Evolutionary conservation across 2,797 vertebrate genomes (phyloP).

Genomic region (Myioborus miniatus): DNA sequence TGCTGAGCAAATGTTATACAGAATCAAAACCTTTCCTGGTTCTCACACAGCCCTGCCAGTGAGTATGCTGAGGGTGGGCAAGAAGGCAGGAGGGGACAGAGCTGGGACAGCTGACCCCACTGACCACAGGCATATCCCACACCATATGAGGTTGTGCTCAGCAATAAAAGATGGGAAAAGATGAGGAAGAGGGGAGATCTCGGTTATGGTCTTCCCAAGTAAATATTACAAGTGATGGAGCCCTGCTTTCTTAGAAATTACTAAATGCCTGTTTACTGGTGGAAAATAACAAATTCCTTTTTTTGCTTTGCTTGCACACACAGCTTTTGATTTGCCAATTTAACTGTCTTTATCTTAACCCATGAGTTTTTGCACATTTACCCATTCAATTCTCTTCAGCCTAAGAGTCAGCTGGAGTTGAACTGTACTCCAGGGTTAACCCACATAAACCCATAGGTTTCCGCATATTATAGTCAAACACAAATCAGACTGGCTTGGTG

Average conservation of each 20-base stretch:
- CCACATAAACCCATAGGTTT: not conserved
- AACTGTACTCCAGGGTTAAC: not conserved
- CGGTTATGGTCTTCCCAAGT: not conserved
- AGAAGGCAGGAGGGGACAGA: not conserved
- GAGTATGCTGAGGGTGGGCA: not conserved
- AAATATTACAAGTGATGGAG: not conserved
- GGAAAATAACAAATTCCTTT: not conserved
- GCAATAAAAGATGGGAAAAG: not conserved
- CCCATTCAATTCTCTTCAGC: not conserved
- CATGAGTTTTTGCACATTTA: accelerated
- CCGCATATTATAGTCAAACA: not conserved
- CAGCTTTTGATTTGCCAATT: not conserved
- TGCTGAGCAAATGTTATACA: not conserved
- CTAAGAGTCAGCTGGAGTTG: not conserved
- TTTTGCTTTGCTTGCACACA: not conserved
- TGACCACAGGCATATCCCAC: not conserved
- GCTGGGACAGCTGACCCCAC: not conserved
- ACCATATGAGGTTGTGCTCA: not conserved
- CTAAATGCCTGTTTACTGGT: not conserved
- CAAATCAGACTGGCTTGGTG: not conserved
- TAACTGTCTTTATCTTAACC: not conserved
- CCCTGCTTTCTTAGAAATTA: not conserved
- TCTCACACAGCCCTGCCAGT: not conserved
- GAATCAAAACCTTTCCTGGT: not conserved
- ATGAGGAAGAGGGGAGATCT: accelerated